Conservation (phyloP, 2,113 vertebrate genomes). For the Microtus montanus region DNA sequence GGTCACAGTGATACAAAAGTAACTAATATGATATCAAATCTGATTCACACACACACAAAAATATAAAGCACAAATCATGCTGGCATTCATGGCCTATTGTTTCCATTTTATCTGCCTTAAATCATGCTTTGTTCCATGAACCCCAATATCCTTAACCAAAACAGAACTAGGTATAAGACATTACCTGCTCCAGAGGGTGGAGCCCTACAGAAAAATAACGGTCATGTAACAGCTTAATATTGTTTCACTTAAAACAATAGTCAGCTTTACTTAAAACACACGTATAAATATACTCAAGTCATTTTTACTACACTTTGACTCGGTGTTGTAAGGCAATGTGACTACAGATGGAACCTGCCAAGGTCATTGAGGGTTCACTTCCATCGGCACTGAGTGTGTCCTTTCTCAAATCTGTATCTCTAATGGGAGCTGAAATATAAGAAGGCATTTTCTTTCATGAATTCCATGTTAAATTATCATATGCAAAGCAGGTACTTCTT, state of each 20-base stretch:
- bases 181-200: not conserved
- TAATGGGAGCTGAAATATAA: conserved; percentile 20
- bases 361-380: not conserved
- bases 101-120: not conserved
- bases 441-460: conserved; percentile 29
- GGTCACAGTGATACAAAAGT: not conserved
- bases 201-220: not conserved
- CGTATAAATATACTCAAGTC: conserved; percentile 9
- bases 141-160: not conserved
- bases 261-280: not conserved
- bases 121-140: not conserved
- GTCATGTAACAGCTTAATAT: not conserved
- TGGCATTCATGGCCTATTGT: not conserved
- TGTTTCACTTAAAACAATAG: conserved; percentile 35
- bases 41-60: not conserved
- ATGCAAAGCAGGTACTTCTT: not conserved
- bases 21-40: not conserved
- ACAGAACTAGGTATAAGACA: not conserved
- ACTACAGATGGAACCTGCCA: not conserved
- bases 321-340: not conserved
- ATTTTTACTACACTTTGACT: not conserved
- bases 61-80: not conserved
- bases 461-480: conserved; percentile 20
- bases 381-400: not conserved
- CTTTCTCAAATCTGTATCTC: not conserved